Base-by-base conservation (phyloP, 1,140 invertebrate genomes). In the Dolichoris vasculosae region DNA sequence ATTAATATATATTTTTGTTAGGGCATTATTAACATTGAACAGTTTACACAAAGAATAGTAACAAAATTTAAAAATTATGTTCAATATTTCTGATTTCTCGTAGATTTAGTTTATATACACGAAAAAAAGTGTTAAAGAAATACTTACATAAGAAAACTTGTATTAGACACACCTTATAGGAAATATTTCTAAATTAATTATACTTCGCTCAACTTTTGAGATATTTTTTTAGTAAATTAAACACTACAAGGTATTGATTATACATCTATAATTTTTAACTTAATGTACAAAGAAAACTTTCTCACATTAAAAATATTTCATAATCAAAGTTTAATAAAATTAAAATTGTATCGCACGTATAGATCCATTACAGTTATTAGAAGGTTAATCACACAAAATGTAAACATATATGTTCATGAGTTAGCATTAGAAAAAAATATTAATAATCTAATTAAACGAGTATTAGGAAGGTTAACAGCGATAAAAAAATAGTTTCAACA, bases 151-250 rank as follows among this genome's bases (percentile, higher is more conserved):
- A 73, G 69, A 26, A 43, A 73, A 73, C 69, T 73, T 43, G 69
- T 73, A 73, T 73, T 73, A 43, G 69, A 73, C 69, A 43, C 69
- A 43, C 69, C 69, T 59, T 73, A 43, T 43, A 43, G 75, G 48
- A 55, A 51, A 77, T 51, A 77, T 77, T 77, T 77, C 46, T 51
- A 77, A 77, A 77, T 75, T 75, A 43, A 48, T 75, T 75, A 43
- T 48, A 48, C 43, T 8, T 48, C 71, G 8, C 9, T 43, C 17
- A 48, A 46, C 43, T 46, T 75, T 75, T 30, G 35, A 43, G 0
- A 2, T 26, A 23, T 43, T 73, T 73, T 73, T 35, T 73, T 73
- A 43, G 35, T 43, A 8, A 69, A 20, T 35, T 69, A 35, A 69
- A 32, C 9, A 20, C 20, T 59, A 38, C 64, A 69, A 35, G 64